phyloP scores from a whole-genome alignment of 2,888 invertebrate genomes.

The Anticlea derivata region DNA sequence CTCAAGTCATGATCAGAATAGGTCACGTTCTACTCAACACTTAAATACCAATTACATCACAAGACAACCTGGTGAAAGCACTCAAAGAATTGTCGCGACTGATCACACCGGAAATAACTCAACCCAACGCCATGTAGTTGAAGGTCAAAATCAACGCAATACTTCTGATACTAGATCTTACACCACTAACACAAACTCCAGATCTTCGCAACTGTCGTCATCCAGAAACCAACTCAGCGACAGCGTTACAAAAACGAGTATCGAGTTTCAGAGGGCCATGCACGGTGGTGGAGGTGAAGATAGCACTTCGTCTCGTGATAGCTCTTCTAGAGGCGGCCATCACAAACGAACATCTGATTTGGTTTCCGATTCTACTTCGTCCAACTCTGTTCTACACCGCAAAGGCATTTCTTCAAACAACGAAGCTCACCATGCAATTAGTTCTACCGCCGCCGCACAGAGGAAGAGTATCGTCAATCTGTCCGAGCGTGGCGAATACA shows the following conservation, averaged over 20 bases:
- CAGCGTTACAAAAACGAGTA: conserved; percentile 77
- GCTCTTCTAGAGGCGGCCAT: conserved; percentile 69
- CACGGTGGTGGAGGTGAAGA: conserved; percentile 58
- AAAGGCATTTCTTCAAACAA: conserved; percentile 87
- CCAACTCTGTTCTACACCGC: conserved; percentile 90
- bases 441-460: conserved; percentile 90
- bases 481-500: conserved; percentile 88
- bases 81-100: conserved; percentile 53
- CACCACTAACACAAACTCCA: conserved; percentile 46
- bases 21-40: conserved; percentile 50
- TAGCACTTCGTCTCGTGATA: conserved; percentile 46
- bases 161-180: conserved; percentile 42
- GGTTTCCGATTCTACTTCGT: conserved; percentile 88
- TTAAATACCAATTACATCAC: conserved; percentile 36
- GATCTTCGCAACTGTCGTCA: conserved; percentile 59
- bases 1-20: conserved; percentile 46
- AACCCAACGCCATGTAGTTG: conserved; percentile 34
- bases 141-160: conserved; percentile 39
- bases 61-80: conserved; percentile 46
- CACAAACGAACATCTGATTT: conserved; percentile 91
- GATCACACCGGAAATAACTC: conserved; percentile 45
- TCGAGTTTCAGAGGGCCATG: conserved; percentile 82
- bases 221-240: conserved; percentile 73
- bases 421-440: conserved; percentile 89
- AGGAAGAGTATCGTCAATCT: conserved; percentile 92